phyloP scores from a whole-genome alignment of 2,113 vertebrate genomes.

The Oxyura jamaicensis region DNA sequence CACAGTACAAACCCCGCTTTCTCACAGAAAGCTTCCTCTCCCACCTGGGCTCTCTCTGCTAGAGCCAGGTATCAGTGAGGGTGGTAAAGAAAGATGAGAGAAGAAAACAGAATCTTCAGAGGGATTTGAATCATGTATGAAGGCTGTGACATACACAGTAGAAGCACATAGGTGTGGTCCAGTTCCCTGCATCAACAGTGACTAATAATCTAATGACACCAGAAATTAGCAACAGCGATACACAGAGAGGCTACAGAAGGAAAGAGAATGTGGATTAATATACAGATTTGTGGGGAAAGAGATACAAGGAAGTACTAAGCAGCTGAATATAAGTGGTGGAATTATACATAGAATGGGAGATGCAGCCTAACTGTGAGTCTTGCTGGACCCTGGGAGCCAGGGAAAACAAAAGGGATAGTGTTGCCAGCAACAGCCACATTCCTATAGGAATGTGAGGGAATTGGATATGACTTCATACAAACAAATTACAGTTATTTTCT shows the following conservation, averaged over 20 bases:
- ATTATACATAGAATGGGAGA: background rate
- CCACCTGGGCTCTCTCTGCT: background rate
- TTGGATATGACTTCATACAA: background rate
- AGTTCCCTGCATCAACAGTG: background rate
- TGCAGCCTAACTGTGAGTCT: background rate
- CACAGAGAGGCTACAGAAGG: background rate
- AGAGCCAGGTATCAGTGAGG: background rate
- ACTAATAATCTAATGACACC: background rate
- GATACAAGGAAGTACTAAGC: background rate
- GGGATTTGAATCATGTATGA: accelerated
- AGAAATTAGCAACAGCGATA: background rate
- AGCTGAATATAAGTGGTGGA: background rate
- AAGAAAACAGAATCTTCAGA: background rate
- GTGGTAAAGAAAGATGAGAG: background rate
- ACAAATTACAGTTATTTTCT: background rate
- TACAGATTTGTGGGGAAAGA: background rate
- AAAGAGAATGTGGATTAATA: background rate
- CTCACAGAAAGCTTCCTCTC: background rate
- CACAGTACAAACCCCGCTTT: background rate
- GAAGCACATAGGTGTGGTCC: background rate
- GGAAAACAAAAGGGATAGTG: background rate
- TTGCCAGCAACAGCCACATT: background rate
- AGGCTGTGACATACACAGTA: accelerated
- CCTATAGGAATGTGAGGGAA: background rate
- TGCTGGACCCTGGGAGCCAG: background rate